Evolutionary conservation across 53 echinoderm and acorn worm species (phyloP).

Genomic region (Patiria pectinifera): DNA sequence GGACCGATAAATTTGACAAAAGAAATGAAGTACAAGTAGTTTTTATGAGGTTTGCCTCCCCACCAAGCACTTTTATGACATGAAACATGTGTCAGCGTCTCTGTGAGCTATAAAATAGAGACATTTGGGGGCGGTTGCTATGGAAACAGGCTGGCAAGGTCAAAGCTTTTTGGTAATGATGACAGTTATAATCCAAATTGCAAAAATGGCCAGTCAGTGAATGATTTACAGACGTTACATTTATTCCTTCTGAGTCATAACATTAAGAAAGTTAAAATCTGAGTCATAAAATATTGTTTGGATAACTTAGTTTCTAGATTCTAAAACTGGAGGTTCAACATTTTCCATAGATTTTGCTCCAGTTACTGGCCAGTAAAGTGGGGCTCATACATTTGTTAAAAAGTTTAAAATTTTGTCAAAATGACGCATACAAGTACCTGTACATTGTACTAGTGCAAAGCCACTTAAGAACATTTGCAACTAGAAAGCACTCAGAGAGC

Average conservation of each 20-base stretch:
- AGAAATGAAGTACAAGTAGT: not conserved
- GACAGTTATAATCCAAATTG: not conserved
- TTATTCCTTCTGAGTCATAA: not conserved
- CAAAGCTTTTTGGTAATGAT: conserved; percentile 7
- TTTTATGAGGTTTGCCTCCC: not conserved
- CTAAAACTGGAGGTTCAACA: too few species aligned
- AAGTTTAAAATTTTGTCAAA: too few species aligned
- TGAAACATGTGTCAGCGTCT: conserved; percentile 7
- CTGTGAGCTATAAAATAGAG: conserved; percentile 34
- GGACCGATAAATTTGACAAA: conserved; percentile 43
- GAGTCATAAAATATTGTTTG: not conserved
- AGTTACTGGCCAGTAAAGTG: too few species aligned
- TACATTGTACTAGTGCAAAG: too few species aligned
- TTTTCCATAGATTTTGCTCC: too few species aligned
- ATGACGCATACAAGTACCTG: too few species aligned
- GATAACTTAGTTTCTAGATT: too few species aligned
- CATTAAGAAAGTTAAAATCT: not conserved
- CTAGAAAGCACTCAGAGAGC: too few species aligned
- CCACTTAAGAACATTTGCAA: too few species aligned
- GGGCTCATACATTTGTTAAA: too few species aligned
- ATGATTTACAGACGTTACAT: not conserved
- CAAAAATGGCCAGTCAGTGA: not conserved
- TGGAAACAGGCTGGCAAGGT: conserved; percentile 26
- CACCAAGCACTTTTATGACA: conserved; percentile 17
- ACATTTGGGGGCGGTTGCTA: conserved; percentile 25